Conservation (phyloP, 2,888 invertebrate genomes). For the Linnaemya tessellans region DNA sequence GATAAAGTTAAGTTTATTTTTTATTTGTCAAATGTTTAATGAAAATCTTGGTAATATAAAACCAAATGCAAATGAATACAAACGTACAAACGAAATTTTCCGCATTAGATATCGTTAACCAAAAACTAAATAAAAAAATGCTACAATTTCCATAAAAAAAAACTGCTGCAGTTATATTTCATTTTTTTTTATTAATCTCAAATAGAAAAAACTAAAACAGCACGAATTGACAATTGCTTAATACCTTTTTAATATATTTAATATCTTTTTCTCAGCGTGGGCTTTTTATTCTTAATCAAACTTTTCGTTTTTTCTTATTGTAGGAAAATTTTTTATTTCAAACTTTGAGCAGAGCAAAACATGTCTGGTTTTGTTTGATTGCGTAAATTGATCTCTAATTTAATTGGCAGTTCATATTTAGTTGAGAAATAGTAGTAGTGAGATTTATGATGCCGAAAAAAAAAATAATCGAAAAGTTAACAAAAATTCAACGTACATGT, state of each 20-base stretch:
- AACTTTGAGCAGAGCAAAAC: conserved; percentile 12
- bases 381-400: conserved; percentile 70
- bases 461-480: conserved; percentile 28
- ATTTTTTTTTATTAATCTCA: conserved; percentile 12
- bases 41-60: conserved; percentile 37
- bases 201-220: conserved; percentile 45
- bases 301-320: conserved; percentile 2
- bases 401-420: conserved; percentile 64
- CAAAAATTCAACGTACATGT: conserved; percentile 32
- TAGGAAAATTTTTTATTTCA: neutral
- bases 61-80: conserved; percentile 55
- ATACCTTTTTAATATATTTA: conserved; percentile 59
- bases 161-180: conserved; percentile 46
- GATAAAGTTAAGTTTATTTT: conserved; percentile 10
- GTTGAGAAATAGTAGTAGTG: conserved; percentile 43
- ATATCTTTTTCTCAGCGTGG: conserved; percentile 66
- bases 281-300: conserved; percentile 53
- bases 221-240: conserved; percentile 72
- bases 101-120: conserved; percentile 71
- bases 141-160: too few relatives aligned
- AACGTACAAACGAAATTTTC: conserved; percentile 56
- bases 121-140: neutral
- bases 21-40: conserved; percentile 30
- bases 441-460: conserved; percentile 58
- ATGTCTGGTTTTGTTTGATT: too few relatives aligned